Evolutionary conservation across 2,888 invertebrate genomes (phyloP), one percentile per base, ranked within the genome.

Genomic region (Elegia similella): DNA sequence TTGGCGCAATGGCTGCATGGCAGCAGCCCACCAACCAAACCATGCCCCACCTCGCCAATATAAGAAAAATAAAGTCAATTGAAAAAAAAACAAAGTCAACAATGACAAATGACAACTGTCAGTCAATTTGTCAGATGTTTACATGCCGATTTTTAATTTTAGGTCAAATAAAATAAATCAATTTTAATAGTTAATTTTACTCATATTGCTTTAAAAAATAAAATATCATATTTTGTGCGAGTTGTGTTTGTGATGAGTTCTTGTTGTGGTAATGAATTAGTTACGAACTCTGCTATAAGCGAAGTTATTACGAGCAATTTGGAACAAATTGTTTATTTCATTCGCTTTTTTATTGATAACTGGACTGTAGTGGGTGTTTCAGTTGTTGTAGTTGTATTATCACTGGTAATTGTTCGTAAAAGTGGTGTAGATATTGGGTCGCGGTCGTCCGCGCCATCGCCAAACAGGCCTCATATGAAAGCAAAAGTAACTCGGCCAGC

Each of bases 251-350:
- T 88, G 72, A 91, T 91, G 90, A 88, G 78, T 87, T 84, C 85
- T 79, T 91, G 90, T 82, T 91, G 90, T 65, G 86, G 89, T 62
- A 86, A 88, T 72, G 90, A 91, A 66, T 74, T 84, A 61, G 64
- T 90, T 67, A 79, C 81, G 67, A 84, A 82, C 81, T 84, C 90
- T 62, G 89, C 84, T 61, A 65, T 86, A 62, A 76, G 77, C 69
- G 86, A 90, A 78, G 78, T 90, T 66, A 67, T 88, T 61, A 74
- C 78, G 55, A 75, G 76, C 73, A 84, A 88, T 84, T 72, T 84
- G 64, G 73, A 76, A 52, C 69, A 80, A 73, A 66, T 86, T 70
- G 73, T 66, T 59, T 71, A 80, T 82, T 76, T 88, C 73, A 64
- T 75, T 65, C 69, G 76, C 75, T 71, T 73, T 71, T 70, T 76